Evolutionary conservation across 2,797 vertebrate genomes (phyloP).

Genomic region (Galaxias olidus): DNA sequence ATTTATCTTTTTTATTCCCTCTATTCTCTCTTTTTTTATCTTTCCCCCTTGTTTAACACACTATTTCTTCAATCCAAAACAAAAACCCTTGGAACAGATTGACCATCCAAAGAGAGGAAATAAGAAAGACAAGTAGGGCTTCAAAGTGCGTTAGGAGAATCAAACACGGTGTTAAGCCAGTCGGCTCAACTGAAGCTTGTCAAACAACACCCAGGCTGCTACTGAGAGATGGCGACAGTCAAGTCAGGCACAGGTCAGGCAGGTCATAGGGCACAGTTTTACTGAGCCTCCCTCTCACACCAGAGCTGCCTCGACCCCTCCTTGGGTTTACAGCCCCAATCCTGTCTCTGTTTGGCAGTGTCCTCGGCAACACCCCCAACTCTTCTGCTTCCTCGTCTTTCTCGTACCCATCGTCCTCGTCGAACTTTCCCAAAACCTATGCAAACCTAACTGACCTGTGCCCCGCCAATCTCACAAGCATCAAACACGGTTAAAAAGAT

Average conservation of each 20-base stretch:
- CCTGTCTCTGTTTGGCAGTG: neutral
- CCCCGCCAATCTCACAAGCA: too few relatives aligned
- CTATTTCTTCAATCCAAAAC: neutral
- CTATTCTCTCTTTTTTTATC: constrained; percentile 2
- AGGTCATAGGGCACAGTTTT: constrained; percentile 36
- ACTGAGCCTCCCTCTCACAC: neutral
- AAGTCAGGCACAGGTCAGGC: constrained; percentile 22
- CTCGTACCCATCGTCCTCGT: too few relatives aligned
- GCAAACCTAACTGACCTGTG: too few relatives aligned
- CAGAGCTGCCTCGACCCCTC: constrained; percentile 23
- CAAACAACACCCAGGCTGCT: neutral
- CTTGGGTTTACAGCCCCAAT: constrained; percentile 31
- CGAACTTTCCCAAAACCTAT: too few relatives aligned
- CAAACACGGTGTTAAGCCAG: neutral
- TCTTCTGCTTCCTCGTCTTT: too few relatives aligned
- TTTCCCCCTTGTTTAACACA: neutral
- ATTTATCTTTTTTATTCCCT: constrained; percentile 15
- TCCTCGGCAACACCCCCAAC: too few relatives aligned
- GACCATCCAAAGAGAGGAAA: constrained; percentile 17
- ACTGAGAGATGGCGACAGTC: constrained; percentile 25
- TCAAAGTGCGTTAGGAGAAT: neutral
- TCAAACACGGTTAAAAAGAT: too few relatives aligned
- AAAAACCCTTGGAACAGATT: constrained; percentile 6
- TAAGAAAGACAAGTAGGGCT: constrained; percentile 17
- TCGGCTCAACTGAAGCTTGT: too few relatives aligned